Percentiles rank a stretch among this genome's conserved stretches.
phyloP scores from a whole-genome alignment of 2,797 vertebrate genomes.

The Hoplostethus atlanticus region DNA sequence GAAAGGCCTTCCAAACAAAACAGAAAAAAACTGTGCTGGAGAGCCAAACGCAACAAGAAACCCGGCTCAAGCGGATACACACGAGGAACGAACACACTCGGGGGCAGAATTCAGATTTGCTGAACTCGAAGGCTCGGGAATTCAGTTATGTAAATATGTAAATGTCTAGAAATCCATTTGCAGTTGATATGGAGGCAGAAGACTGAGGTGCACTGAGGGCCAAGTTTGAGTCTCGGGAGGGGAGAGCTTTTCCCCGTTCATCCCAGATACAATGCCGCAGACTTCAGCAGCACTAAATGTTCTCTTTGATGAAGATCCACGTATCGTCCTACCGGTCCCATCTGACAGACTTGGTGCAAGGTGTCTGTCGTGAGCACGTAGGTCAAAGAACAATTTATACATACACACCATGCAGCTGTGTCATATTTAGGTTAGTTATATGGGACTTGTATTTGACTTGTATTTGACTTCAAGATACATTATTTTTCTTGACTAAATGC shows the following conservation, averaged over 20 bases:
- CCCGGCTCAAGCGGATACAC: conserved; percentile 67
- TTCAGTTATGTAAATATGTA: conserved; percentile 82
- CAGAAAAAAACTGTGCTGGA: conserved; percentile 46
- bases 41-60: conserved; percentile 56
- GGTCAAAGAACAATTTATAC: too few relatives aligned
- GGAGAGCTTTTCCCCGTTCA: conserved; percentile 60
- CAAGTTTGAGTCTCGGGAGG: conserved; percentile 61
- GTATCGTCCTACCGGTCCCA: conserved; percentile 24
- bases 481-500: too few relatives aligned
- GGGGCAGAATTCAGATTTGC: conserved; percentile 74
- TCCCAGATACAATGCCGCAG: conserved; percentile 53
- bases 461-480: too few relatives aligned
- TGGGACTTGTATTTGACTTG: too few relatives aligned
- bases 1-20: conserved; percentile 45
- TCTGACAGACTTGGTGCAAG: conserved; percentile 3
- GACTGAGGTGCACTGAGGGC: conserved; percentile 58
- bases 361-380: too few relatives aligned
- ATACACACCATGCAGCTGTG: too few relatives aligned
- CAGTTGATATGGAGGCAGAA: conserved; percentile 75
- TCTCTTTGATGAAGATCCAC: conserved; percentile 42
- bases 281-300: conserved; percentile 51
- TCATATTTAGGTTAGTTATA: too few relatives aligned
- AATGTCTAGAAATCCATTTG: conserved; percentile 81
- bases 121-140: conserved; percentile 73
- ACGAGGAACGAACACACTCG: conserved; percentile 69